These are phyloP conservation scores for Euwallacea similis DNA, from an alignment of 1,140 invertebrate species.

Conservation along the genomic window DNA sequence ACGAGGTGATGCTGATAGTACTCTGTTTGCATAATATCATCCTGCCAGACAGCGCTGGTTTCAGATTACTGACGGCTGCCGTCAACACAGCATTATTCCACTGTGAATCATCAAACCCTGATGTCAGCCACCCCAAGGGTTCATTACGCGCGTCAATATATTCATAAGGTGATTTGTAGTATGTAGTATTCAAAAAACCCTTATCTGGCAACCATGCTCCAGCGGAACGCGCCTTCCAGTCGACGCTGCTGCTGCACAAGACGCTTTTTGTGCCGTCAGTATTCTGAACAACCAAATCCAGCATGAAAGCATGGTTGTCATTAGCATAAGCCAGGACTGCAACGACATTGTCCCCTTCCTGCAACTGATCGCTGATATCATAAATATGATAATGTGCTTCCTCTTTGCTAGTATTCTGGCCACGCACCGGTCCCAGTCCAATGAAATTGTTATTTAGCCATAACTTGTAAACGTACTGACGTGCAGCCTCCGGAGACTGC, in stretches of 20 bases:
- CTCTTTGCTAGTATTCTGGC: not conserved
- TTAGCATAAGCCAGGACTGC: slow-evolving; percentile 1
- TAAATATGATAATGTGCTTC: slow-evolving; percentile 1
- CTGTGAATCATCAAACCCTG: slow-evolving; percentile 2
- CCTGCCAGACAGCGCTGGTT: not conserved
- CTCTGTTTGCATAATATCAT: slow-evolving; percentile 2
- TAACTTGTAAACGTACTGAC: slow-evolving; percentile 2
- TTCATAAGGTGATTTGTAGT: slow-evolving; percentile 1
- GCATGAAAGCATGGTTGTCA: slow-evolving; percentile 2
- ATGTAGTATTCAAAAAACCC: not conserved
- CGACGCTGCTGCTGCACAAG: not conserved
- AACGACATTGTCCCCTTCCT: not conserved
- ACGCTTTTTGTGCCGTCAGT: slow-evolving; percentile 1
- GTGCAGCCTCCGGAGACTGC: not conserved
- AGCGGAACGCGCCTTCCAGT: slow-evolving; percentile 2
- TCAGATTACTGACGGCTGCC: not conserved
- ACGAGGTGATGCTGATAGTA: not conserved
- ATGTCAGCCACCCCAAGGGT: not conserved
- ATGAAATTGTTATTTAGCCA: slow-evolving; percentile 1
- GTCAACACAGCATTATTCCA: slow-evolving; percentile 2
- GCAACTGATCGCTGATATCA: slow-evolving; percentile 1
- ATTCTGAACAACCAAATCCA: slow-evolving; percentile 4
- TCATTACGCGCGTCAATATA: slow-evolving; percentile 1
- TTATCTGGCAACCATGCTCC: slow-evolving; percentile 3
- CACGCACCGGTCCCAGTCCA: slow-evolving; percentile 1